These are phyloP conservation scores for Phalacrocorax brasilianus DNA, from an alignment of 2,113 vertebrate species.

Conservation along the genomic window DNA sequence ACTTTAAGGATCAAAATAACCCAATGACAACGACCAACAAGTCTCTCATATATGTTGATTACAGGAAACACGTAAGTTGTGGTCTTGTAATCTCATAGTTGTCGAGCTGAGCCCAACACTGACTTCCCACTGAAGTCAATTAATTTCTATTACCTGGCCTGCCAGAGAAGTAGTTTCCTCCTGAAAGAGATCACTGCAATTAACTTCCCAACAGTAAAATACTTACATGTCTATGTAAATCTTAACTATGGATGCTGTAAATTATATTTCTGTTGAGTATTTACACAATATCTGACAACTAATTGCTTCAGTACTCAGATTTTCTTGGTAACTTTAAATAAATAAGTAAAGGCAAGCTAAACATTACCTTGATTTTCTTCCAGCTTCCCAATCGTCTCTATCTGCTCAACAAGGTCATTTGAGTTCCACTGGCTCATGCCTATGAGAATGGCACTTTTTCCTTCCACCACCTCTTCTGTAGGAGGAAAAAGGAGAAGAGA, in stretches of 20 bases:
- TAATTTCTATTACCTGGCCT: not conserved
- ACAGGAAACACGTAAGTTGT: not conserved
- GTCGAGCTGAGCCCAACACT: not conserved
- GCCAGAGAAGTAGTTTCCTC: not conserved
- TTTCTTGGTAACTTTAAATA: not conserved
- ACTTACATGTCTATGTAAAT: not conserved
- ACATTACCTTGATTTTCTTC: slow-evolving; percentile 85
- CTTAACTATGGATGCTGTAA: not conserved
- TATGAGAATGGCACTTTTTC: slow-evolving; percentile 93
- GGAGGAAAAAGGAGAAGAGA: slow-evolving; percentile 23
- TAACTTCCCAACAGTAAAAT: not conserved
- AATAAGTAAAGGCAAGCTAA: not conserved
- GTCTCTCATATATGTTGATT: not conserved
- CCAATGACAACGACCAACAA: not conserved
- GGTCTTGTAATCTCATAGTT: not conserved
- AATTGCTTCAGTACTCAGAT: not conserved
- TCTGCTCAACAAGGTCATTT: slow-evolving; percentile 97
- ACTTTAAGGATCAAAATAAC: not conserved
- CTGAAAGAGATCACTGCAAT: not conserved
- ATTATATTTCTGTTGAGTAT: not conserved
- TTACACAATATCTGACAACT: not conserved
- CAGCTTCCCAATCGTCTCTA: slow-evolving; percentile 92
- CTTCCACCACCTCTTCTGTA: slow-evolving; percentile 91
- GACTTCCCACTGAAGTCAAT: not conserved
- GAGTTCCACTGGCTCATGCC: slow-evolving; percentile 99